phyloP scores from a whole-genome alignment of 2,888 invertebrate species.

The Hedychridium roseum region DNA sequence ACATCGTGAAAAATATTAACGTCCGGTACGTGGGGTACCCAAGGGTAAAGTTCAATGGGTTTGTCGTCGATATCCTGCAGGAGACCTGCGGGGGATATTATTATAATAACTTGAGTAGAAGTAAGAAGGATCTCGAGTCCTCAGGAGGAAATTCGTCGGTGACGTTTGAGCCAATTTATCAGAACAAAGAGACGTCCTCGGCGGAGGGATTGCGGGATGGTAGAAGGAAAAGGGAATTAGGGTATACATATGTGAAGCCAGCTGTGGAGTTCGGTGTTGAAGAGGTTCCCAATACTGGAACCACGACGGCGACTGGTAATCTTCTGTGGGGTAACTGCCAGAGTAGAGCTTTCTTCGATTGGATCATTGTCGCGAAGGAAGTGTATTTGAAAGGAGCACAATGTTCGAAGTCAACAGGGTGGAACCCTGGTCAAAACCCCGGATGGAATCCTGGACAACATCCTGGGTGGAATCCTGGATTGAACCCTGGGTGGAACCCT shows the following conservation, averaged over 20 bases:
- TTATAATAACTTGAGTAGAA: background rate
- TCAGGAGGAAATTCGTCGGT: background rate
- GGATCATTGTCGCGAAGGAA: constrained; percentile 48
- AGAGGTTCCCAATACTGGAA: background rate
- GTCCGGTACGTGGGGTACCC: constrained; percentile 63
- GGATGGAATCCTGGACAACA: constrained; percentile 3
- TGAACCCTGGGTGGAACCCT: constrained; percentile 6
- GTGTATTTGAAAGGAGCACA: constrained; percentile 35
- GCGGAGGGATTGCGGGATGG: background rate
- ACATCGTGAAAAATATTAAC: constrained; percentile 59
- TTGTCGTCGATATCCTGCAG: constrained; percentile 68
- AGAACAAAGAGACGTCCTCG: background rate
- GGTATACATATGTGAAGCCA: constrained; percentile 43
- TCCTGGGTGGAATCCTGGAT: background rate
- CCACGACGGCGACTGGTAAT: background rate
- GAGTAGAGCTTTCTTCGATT: constrained; percentile 43
- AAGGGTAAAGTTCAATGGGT: constrained; percentile 63
- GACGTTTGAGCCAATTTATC: background rate
- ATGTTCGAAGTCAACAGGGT: constrained; percentile 24
- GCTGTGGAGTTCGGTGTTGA: constrained; percentile 13
- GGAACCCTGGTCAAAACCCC: constrained; percentile 3
- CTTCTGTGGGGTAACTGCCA: constrained; percentile 35
- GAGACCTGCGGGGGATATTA: constrained; percentile 64
- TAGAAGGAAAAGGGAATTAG: constrained; percentile 34
- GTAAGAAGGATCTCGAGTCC: background rate